Base-by-base conservation (phyloP, 2,113 vertebrate species). In the Solenodon paradoxus region DNA sequence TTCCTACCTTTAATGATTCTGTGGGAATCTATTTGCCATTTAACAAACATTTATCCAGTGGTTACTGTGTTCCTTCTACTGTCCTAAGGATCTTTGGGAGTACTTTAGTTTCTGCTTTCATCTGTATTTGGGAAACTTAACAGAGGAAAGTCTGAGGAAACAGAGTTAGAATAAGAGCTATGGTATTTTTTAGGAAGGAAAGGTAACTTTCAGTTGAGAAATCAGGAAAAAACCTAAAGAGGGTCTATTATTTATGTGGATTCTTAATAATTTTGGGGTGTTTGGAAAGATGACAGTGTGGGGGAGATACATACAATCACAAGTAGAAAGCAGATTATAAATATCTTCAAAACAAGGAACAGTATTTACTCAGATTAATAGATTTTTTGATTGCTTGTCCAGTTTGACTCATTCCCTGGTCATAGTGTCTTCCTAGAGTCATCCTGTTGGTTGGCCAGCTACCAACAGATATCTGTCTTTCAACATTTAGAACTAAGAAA, bases 111-210 rank as follows among this genome's bases (percentile, higher is more conserved):
- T 78, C 28, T 82, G 9, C 32, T 61, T 78, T 87, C 13, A 30
- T 51, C 68, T 95, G 61, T 86, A 95, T 89, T 92, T 72, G 47
- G 59, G 96, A 96, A 83, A 79, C 82, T n/a, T n/a, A n/a, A n/a
- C n/a, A n/a, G n/a, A n/a, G n/a, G n/a, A 86, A 92, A 38, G 28
- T 42, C 42, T 57, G 74, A 17, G 47, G 78, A 12, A 26, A 3
- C 24, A 63, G 24, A 49, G 68, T 26, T 26, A 61, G 53, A 82
- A 16, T 24, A 35, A 94, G 47, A 59, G 3, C 88, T 35, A 35
- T 47, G 9, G 51, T 30, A 49, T 7, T 24, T 80, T 16, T 79
- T 2, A 63, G 71, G 42, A 78, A 24, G 35, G 47, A 66, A 47
- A 64, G 47, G 75, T 83, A 77, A 28, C 49, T 81, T 80, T 85